Evolutionary conservation across 2,797 vertebrate genomes (phyloP).

Genomic region (Pantherophis vulpinus): DNA sequence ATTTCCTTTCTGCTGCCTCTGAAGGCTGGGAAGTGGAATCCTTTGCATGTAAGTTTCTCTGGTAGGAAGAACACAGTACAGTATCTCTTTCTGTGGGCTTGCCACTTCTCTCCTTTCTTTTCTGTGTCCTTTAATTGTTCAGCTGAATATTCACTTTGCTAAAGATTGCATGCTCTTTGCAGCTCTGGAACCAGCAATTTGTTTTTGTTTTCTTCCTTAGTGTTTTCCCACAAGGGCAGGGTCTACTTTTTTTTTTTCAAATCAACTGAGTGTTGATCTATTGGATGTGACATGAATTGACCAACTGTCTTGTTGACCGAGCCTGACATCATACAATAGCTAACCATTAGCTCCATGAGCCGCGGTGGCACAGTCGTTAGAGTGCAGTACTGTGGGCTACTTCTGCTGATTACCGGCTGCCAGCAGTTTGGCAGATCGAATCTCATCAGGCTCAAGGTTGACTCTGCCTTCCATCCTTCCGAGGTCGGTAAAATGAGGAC

Average conservation of each 20-base stretch:
- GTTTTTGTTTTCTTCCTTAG: background rate
- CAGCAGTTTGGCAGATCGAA: too few species aligned
- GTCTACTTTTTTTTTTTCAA: background rate
- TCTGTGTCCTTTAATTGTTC: background rate
- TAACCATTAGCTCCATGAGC: background rate
- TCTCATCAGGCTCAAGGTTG: too few species aligned
- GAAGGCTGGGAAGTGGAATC: constrained; percentile 97
- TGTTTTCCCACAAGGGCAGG: background rate
- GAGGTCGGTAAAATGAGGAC: too few species aligned
- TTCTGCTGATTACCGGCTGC: too few species aligned
- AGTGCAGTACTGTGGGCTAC: too few species aligned
- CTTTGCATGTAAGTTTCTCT: constrained; percentile 91
- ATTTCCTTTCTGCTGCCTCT: constrained; percentile 72
- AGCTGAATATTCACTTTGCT: background rate
- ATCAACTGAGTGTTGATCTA: background rate
- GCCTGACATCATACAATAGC: background rate
- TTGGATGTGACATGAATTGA: background rate
- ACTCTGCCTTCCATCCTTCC: too few species aligned
- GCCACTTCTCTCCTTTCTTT: background rate
- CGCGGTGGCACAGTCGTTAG: too few species aligned
- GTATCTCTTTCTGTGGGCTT: background rate
- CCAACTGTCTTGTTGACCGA: background rate
- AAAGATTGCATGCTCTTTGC: constrained; percentile 18
- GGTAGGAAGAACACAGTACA: background rate
- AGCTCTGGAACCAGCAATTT: background rate